Conservation (phyloP, 2,888 invertebrate species). For the Stenurella melanura region DNA sequence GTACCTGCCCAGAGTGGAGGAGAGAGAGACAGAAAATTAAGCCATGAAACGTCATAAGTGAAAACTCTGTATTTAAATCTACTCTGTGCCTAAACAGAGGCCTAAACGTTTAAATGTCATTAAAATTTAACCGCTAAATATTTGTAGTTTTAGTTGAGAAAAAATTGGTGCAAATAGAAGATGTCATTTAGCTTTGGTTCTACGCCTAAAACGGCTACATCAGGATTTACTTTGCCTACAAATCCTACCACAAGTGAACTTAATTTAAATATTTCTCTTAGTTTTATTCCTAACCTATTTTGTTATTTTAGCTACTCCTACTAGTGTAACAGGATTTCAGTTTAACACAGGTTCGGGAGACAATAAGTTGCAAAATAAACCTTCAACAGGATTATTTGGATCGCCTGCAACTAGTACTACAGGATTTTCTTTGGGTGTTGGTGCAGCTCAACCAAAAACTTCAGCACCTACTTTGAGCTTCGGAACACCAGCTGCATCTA, state of each 20-base stretch:
- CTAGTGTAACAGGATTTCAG: constrained; percentile 49
- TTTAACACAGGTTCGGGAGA: constrained; percentile 58
- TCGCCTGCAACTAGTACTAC: constrained; percentile 15
- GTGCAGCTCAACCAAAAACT: constrained; percentile 53
- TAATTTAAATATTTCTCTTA: neutral
- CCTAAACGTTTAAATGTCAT: no score
- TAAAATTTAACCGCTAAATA: neutral
- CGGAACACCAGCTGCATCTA: constrained; percentile 70
- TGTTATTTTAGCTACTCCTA: constrained; percentile 43
- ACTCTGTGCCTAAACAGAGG: no score
- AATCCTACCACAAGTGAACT: constrained; percentile 62
- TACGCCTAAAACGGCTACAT: constrained; percentile 61
- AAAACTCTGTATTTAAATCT: no score
- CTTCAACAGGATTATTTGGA: constrained; percentile 45
- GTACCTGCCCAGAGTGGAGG: no score
- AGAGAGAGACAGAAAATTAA: no score
- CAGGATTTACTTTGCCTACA: constrained; percentile 69
- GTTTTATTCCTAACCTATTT: constrained; percentile 3
- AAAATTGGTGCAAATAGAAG: neutral
- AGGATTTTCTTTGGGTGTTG: constrained; percentile 23
- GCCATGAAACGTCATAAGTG: no score
- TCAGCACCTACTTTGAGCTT: constrained; percentile 53
- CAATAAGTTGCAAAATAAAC: constrained; percentile 49
- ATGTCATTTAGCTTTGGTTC: constrained; percentile 67
- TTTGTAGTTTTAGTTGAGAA: neutral